Percentiles rank a stretch among this genome's conserved stretches.
Evolutionary conservation across 2,797 vertebrate genomes (phyloP).

Genomic region (Bufotes viridis): DNA sequence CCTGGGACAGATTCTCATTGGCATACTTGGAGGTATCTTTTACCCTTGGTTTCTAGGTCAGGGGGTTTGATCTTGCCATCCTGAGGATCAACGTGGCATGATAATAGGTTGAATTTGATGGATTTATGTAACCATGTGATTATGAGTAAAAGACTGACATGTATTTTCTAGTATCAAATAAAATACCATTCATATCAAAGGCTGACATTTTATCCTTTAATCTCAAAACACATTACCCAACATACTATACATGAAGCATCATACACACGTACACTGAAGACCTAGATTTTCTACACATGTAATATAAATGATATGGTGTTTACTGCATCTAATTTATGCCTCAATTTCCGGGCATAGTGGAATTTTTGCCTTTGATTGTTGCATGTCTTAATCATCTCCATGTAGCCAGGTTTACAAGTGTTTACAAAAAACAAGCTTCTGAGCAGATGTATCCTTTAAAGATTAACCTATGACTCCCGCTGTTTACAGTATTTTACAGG

Average conservation of each 20-base stretch:
- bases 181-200: conserved; percentile 21
- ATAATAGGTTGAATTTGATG: background rate
- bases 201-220: conserved; percentile 22
- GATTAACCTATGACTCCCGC: conserved; percentile 19
- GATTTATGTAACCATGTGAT: background rate
- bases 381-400: conserved; percentile 39
- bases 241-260: background rate
- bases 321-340: background rate
- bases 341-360: background rate
- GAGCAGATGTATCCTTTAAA: conserved; percentile 29
- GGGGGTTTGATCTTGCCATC: background rate
- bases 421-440: conserved; percentile 34
- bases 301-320: background rate
- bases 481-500: conserved; percentile 45
- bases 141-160: background rate
- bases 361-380: conserved; percentile 6
- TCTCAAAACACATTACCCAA: conserved; percentile 9
- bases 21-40: background rate
- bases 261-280: background rate
- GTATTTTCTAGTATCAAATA: background rate
- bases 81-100: background rate
- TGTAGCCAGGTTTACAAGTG: background rate
- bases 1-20: background rate
- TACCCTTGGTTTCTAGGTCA: background rate
- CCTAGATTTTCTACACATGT: background rate